phyloP scores from a whole-genome alignment of 2,113 vertebrate species.

The Oxyruncus cristatus region DNA sequence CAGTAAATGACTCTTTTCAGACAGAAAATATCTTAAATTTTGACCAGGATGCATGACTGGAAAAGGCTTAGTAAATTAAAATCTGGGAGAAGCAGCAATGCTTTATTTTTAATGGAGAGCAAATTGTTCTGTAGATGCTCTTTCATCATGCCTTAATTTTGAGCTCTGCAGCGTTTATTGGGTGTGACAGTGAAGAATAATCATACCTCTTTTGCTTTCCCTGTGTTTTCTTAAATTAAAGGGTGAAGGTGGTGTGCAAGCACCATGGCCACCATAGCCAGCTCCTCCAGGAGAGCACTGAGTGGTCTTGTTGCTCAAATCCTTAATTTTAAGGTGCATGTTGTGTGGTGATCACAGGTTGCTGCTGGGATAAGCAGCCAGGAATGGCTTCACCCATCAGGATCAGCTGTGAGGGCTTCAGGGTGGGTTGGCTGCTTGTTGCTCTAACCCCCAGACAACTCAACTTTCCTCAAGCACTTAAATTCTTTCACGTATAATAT shows the following conservation, averaged over 20 bases:
- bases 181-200: background rate
- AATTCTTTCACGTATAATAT: too few relatives aligned
- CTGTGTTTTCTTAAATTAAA: background rate
- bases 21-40: background rate
- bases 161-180: background rate
- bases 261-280: background rate
- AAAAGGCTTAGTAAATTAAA: background rate
- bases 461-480: background rate
- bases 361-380: background rate
- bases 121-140: background rate
- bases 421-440: background rate
- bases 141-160: background rate
- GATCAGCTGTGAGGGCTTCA: background rate
- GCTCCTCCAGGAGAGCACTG: fast-evolving
- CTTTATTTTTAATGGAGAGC: background rate
- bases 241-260: background rate
- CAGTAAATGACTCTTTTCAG: constrained; percentile 18
- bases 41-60: background rate
- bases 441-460: background rate
- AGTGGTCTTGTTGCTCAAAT: background rate
- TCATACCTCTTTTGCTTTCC: background rate
- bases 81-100: background rate
- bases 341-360: fast-evolving
- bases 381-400: background rate
- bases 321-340: background rate